Evolutionary conservation across 37 sponge, comb jelly and placozoan species (phyloP), one percentile per base, ranked within the genome.

Genomic region (Geodia barretti): DNA sequence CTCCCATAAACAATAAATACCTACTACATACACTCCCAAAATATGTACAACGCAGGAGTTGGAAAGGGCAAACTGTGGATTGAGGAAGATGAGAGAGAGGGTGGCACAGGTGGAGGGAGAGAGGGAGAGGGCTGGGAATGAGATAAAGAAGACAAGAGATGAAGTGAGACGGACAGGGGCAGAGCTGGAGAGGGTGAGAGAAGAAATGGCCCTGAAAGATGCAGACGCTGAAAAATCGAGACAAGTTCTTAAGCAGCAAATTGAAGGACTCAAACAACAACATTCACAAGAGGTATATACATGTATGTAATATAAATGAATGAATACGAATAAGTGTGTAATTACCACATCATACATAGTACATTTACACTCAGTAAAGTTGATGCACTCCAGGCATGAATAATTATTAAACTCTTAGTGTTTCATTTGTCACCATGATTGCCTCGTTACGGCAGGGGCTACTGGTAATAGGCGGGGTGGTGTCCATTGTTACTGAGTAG

Each of bases 131-230:
- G 25, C 76, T 42, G 82, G 81, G 62, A 60, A 68, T 24, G 77
- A 87, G 37, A 68, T 87, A 35, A 9, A 68, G 25, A 29, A 81
- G 26, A 28, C 25, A 3, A 68, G 70, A 60, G 20, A 41, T 47
- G 54, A 47, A 14, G 54, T 47, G 9, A 40, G 39, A 1, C 31
- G 79, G 33, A 60, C 68, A 7, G 64, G 60, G 24, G 68, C 75
- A 4, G 82, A 90, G 42, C 1, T 85, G 82, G 86, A 90, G 73
- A 85, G 81, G 39, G 86, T 70, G 17, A 61, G 28, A 76, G 28
- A 59, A 63, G 64, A 62, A 61, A 25, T 65, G 82, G 29, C 67
- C 86, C 31, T 43, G 65, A 17, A 20, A 40, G 23, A 39, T 60
- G 29, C 72, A 77, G 39, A 75, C 73, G 0, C 64, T 83, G 26